Evolutionary conservation across 92 coral and sea anemone genomes (phyloP).

Genomic region (Paramuricea clavata): DNA sequence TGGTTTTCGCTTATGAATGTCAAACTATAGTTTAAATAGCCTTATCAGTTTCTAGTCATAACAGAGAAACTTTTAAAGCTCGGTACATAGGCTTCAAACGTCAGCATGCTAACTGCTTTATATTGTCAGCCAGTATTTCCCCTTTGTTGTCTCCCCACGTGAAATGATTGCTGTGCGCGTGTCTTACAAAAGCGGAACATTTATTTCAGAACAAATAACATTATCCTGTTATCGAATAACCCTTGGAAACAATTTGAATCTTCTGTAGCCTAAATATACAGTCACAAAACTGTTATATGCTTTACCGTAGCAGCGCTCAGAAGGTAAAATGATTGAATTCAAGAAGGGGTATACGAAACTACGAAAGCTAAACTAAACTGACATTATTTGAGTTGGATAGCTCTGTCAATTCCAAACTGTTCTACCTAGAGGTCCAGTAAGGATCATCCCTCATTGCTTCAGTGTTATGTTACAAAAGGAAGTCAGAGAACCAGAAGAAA

Average conservation of each 20-base stretch:
- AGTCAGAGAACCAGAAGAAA: background rate
- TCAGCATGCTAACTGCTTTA: background rate
- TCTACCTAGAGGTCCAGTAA: background rate
- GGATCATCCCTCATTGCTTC: background rate
- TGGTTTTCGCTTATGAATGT: background rate
- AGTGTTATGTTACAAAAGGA: background rate
- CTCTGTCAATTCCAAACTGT: background rate
- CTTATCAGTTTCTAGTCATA: background rate
- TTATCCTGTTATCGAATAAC: background rate
- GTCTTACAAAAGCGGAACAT: background rate
- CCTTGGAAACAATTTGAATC: conserved; percentile 3
- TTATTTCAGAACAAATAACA: background rate
- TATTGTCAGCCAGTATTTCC: conserved; percentile 16
- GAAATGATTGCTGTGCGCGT: background rate
- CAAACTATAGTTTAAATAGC: background rate
- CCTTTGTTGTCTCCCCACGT: conserved; percentile 9
- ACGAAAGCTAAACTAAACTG: background rate
- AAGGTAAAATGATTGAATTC: background rate
- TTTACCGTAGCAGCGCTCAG: background rate
- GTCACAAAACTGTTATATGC: background rate
- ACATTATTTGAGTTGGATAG: background rate
- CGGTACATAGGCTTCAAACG: background rate
- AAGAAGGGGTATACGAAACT: background rate
- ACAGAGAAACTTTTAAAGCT: too few relatives aligned
- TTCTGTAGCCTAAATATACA: background rate